Percentiles rank a stretch among this genome's conserved stretches.
These are phyloP conservation scores for Tachina grossa DNA, from an alignment of 2,888 invertebrate species.

Conservation along the genomic window DNA sequence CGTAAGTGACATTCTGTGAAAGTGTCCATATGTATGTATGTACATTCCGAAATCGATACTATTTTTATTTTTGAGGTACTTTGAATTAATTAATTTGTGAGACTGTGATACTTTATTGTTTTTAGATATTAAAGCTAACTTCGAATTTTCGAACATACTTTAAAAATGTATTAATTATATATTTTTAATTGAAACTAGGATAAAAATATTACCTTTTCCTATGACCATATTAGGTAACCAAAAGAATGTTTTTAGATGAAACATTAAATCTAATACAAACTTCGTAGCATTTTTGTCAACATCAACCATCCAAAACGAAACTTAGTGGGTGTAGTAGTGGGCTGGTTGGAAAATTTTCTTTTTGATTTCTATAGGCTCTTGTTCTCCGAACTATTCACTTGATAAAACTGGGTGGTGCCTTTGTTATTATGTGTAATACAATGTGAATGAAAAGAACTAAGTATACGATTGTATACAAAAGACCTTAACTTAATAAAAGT, in stretches of 20 bases:
- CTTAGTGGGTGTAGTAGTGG: slow-evolving; percentile 47
- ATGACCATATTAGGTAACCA: too few relatives aligned
- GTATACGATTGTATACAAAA: slow-evolving; percentile 38
- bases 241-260: not conserved
- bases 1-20: too few relatives aligned
- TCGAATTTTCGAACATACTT: too few relatives aligned
- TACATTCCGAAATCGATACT: too few relatives aligned
- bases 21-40: too few relatives aligned
- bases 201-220: too few relatives aligned
- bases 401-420: slow-evolving; percentile 64
- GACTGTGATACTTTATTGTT: too few relatives aligned
- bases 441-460: not conserved
- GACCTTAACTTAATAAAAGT: slow-evolving; percentile 53
- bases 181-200: too few relatives aligned
- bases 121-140: too few relatives aligned
- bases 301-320: slow-evolving; percentile 36
- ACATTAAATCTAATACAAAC: not conserved
- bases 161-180: too few relatives aligned
- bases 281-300: not conserved
- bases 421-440: not conserved
- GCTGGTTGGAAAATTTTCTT: slow-evolving; percentile 48
- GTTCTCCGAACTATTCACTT: slow-evolving; percentile 12
- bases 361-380: slow-evolving; percentile 61
- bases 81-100: too few relatives aligned
- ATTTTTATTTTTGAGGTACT: too few relatives aligned